phyloP scores from a whole-genome alignment of 1,140 invertebrate species.

The Drosophila athabasca region DNA sequence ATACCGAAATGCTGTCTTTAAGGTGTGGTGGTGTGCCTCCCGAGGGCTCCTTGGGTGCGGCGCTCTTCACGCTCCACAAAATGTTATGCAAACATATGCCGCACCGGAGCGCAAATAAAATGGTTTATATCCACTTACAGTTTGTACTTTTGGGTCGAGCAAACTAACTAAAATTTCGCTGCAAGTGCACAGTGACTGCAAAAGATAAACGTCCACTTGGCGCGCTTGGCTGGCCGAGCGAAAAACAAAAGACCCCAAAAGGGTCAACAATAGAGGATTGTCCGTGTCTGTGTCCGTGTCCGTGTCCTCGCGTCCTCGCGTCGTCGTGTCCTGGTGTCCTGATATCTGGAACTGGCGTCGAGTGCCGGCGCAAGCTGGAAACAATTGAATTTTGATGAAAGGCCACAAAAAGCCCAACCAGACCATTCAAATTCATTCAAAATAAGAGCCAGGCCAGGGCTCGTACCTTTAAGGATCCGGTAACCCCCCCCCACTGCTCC shows the following conservation, averaged over 20 bases:
- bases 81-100: slow-evolving; percentile 78
- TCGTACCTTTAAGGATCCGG: slow-evolving; percentile 10
- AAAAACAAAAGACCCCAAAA: slow-evolving; percentile 69
- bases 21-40: neutral
- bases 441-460: slow-evolving; percentile 18
- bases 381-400: slow-evolving; percentile 81
- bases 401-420: slow-evolving; percentile 22
- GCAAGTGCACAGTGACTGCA: slow-evolving; percentile 70
- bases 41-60: neutral
- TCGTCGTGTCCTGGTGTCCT: slow-evolving; percentile 9
- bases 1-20: slow-evolving; percentile 8
- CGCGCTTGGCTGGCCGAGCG: slow-evolving; percentile 69
- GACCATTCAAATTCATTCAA: slow-evolving; percentile 63
- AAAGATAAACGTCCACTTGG: slow-evolving; percentile 81
- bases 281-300: slow-evolving; percentile 16
- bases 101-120: slow-evolving; percentile 73
- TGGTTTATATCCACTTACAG: slow-evolving; percentile 53
- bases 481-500: neutral
- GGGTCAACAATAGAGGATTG: slow-evolving; percentile 72
- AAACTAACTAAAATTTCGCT: slow-evolving; percentile 37
- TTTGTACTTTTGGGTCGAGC: slow-evolving; percentile 35
- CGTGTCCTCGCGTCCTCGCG: neutral
- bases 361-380: slow-evolving; percentile 59
- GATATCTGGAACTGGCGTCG: slow-evolving; percentile 51
- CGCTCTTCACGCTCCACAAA: slow-evolving; percentile 45